phyloP scores from a whole-genome alignment of 1,140 invertebrate species.

The Ericerus pela region DNA sequence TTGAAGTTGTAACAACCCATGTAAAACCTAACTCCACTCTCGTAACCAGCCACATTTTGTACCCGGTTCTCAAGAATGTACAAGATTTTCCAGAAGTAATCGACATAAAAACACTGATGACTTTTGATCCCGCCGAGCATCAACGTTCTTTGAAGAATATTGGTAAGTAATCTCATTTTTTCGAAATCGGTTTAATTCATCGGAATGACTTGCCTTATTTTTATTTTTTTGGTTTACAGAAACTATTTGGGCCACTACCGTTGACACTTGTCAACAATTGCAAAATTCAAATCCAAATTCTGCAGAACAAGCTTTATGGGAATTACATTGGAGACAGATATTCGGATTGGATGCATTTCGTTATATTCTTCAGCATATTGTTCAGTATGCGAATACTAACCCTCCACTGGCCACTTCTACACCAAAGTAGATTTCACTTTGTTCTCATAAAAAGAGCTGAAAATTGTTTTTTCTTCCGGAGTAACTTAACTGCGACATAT shows the following conservation, averaged over 20 bases:
- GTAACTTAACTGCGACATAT: too few species aligned
- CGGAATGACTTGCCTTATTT: too few species aligned
- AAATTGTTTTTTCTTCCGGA: too few species aligned
- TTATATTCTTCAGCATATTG: conserved; percentile 22
- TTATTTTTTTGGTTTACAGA: conserved; percentile 20
- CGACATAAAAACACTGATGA: conserved; percentile 27
- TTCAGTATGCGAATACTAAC: conserved; percentile 17
- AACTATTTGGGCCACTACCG: conserved; percentile 27
- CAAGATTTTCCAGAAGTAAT: conserved; percentile 26
- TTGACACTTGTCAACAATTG: conserved; percentile 26
- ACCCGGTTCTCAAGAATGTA: conserved; percentile 20
- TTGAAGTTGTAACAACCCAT: conserved; percentile 22
- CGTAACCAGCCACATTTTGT: conserved; percentile 24
- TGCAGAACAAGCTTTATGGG: conserved; percentile 21
- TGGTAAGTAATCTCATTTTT: conserved; percentile 20
- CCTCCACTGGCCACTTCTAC: background rate
- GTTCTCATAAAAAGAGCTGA: too few species aligned
- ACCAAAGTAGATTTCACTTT: conserved; percentile 4
- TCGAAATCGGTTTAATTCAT: background rate
- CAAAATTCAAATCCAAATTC: conserved; percentile 22
- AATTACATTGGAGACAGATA: conserved; percentile 26
- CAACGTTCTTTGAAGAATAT: conserved; percentile 27
- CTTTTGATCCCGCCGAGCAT: conserved; percentile 24
- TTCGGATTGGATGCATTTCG: conserved; percentile 22
- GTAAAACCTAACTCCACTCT: conserved; percentile 25